These are phyloP conservation scores for Aramus guarauna DNA, from an alignment of 2,113 vertebrate genomes.

Conservation along the genomic window DNA sequence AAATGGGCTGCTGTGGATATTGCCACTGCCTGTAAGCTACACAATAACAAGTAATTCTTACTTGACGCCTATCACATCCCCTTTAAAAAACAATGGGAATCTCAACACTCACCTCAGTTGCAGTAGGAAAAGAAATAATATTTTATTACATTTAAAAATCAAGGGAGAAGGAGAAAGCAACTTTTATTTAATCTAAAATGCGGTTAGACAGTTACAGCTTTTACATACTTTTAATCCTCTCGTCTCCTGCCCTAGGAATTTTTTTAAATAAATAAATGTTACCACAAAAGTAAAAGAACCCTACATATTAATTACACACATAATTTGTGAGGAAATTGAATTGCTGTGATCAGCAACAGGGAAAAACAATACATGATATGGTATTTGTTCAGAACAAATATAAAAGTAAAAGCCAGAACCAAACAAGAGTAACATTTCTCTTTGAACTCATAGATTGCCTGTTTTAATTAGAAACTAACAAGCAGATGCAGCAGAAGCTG, in stretches of 20 bases:
- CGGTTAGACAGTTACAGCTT: neutral
- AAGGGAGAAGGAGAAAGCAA: neutral
- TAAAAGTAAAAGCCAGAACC: neutral
- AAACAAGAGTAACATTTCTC: neutral
- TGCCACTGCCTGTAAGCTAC: neutral
- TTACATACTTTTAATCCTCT: neutral
- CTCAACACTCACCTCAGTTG: neutral
- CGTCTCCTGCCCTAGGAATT: neutral
- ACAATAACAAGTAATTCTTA: neutral
- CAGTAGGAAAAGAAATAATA: neutral
- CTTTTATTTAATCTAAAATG: neutral
- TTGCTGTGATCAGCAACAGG: neutral
- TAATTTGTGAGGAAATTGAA: neutral
- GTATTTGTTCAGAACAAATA: neutral
- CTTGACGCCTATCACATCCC: neutral
- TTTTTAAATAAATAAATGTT: neutral
- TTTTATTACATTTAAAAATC: neutral
- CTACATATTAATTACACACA: neutral
- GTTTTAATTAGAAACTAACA: neutral
- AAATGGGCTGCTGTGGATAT: neutral
- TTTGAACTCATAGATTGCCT: neutral
- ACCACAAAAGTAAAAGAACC: neutral
- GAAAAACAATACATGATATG: neutral
- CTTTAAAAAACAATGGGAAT: neutral
- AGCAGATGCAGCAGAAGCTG: neutral